Conservation (phyloP, 2,113 vertebrate genomes). For the Neodontobutis hainanensis region DNA sequence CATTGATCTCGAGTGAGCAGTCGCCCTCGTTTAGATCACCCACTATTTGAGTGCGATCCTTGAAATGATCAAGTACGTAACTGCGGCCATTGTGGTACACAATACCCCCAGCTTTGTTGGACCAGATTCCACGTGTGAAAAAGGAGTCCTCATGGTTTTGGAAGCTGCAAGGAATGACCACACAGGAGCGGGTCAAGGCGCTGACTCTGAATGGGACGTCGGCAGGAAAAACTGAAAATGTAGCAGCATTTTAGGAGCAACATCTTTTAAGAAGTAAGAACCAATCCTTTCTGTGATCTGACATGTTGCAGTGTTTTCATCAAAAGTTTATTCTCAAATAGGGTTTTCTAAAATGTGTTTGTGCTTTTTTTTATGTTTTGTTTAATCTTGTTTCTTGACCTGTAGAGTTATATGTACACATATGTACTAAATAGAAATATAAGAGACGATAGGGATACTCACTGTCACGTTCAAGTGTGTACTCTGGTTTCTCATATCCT, state of each 20-base stretch:
- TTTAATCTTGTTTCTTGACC: too few species aligned
- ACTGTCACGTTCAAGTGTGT: slow-evolving; percentile 24
- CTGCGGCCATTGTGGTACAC: slow-evolving; percentile 56
- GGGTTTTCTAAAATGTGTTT: too few species aligned
- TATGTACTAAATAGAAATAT: too few species aligned
- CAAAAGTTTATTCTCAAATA: too few species aligned
- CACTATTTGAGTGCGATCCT: slow-evolving; percentile 55
- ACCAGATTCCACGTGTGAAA: slow-evolving; percentile 53
- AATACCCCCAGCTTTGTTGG: slow-evolving; percentile 23
- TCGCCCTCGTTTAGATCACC: slow-evolving; percentile 49
- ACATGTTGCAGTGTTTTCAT: too few species aligned
- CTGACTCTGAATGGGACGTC: slow-evolving; percentile 53
- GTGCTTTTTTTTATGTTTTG: too few species aligned
- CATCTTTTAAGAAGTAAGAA: too few species aligned
- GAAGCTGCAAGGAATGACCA: slow-evolving; percentile 72
- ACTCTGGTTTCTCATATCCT: slow-evolving; percentile 40
- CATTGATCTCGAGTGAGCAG: slow-evolving; percentile 69
- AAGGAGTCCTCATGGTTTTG: background rate
- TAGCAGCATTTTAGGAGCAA: too few species aligned
- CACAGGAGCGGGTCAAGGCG: slow-evolving; percentile 63
- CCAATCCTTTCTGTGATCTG: too few species aligned
- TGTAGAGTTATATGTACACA: too few species aligned
- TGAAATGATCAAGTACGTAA: slow-evolving; percentile 59
- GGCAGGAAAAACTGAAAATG: slow-evolving; percentile 13
- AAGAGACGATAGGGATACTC: background rate